Percentiles rank a stretch among this genome's conserved stretches.
phyloP scores from a whole-genome alignment of 2,113 vertebrate species.

The Ochotona princeps region DNA sequence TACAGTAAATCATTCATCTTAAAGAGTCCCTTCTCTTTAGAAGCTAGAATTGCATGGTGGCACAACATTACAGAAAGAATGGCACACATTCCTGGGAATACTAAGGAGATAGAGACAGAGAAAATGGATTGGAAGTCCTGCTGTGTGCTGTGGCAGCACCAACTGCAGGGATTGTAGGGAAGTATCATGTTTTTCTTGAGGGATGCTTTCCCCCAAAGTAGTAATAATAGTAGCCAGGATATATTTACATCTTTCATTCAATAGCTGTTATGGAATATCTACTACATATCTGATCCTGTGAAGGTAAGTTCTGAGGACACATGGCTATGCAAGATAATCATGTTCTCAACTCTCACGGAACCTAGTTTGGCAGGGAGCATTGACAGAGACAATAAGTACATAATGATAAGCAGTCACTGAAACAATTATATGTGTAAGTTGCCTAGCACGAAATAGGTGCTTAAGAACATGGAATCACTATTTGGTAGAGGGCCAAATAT shows the following conservation, averaged over 20 bases:
- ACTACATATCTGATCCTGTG: neutral
- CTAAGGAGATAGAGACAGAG: neutral
- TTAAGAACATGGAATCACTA: neutral
- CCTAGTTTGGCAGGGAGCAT: neutral
- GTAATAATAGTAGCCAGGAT: neutral
- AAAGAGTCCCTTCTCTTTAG: neutral
- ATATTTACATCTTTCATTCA: slow-evolving; percentile 18
- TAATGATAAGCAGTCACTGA: neutral
- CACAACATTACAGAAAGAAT: neutral
- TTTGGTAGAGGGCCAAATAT: neutral
- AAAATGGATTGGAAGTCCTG: neutral
- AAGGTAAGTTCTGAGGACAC: neutral
- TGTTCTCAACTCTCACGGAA: neutral
- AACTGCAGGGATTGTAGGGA: neutral
- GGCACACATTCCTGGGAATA: neutral
- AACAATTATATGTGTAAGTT: neutral
- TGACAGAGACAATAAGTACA: neutral
- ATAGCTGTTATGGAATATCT: neutral
- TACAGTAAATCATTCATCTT: neutral
- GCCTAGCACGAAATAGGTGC: neutral
- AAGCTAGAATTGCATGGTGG: neutral
- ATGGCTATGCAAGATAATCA: neutral
- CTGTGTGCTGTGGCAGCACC: neutral
- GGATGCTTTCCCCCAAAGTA: neutral
- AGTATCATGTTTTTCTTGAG: neutral